These are phyloP conservation scores for Odontesthes bonariensis DNA, from an alignment of 2,113 vertebrate species.

Conservation along the genomic window DNA sequence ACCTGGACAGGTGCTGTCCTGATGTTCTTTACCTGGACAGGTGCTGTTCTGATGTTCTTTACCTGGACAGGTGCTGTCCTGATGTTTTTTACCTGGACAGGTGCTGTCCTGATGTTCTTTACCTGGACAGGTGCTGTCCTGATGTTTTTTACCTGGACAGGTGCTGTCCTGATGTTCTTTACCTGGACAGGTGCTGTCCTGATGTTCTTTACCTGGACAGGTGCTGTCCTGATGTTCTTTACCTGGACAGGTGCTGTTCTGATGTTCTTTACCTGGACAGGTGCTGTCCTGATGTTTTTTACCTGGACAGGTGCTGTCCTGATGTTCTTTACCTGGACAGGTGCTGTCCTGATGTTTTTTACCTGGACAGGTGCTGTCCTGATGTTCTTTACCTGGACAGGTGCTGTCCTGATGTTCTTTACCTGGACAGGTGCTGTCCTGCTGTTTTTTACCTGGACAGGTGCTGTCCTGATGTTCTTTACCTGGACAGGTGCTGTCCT, in stretches of 20 bases:
- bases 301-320: slow-evolving; percentile 83
- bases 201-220: too few species aligned
- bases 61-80: slow-evolving; percentile 83
- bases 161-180: slow-evolving; percentile 83
- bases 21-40: too few species aligned
- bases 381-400: too few species aligned
- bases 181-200: slow-evolving; percentile 83
- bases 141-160: too few species aligned
- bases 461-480: too few species aligned
- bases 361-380: slow-evolving; percentile 83
- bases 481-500: slow-evolving; percentile 86
- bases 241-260: slow-evolving; percentile 83
- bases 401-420: slow-evolving; percentile 83
- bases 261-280: too few species aligned
- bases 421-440: slow-evolving; percentile 83
- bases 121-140: slow-evolving; percentile 83
- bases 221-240: slow-evolving; percentile 83
- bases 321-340: too few species aligned
- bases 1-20: slow-evolving; percentile 83
- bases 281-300: slow-evolving; percentile 83
- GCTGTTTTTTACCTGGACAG: slow-evolving; percentile 26
- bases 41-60: slow-evolving; percentile 83
- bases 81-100: too few species aligned
- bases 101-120: slow-evolving; percentile 83
- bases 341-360: slow-evolving; percentile 83